phyloP scores from a whole-genome alignment of 2,888 invertebrate genomes.

The Nomada goodeniana region DNA sequence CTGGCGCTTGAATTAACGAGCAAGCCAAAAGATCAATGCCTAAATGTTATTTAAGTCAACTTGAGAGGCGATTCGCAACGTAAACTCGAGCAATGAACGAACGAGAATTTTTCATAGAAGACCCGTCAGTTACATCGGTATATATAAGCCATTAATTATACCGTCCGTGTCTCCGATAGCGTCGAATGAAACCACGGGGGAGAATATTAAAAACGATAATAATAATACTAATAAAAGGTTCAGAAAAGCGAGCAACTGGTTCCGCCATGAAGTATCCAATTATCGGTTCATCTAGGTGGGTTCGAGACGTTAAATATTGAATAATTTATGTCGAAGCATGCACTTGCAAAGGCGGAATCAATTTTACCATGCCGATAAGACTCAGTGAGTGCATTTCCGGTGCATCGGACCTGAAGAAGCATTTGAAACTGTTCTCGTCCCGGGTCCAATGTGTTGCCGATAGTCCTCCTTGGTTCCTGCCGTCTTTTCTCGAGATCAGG shows the following conservation, averaged over 20 bases:
- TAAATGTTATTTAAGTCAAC: too few species aligned
- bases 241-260: conserved; percentile 16
- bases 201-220: not conserved
- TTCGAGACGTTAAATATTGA: conserved; percentile 24
- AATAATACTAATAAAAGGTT: not conserved
- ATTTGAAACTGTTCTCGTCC: conserved; percentile 74
- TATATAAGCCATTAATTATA: too few species aligned
- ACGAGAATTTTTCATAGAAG: too few species aligned
- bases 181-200: too few species aligned
- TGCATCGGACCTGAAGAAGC: conserved; percentile 76
- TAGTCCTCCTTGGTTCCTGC: conserved; percentile 75
- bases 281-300: not conserved
- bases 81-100: too few species aligned
- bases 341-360: not conserved
- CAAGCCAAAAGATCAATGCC: too few species aligned
- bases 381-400: conserved; percentile 71
- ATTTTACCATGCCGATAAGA: conserved; percentile 78
- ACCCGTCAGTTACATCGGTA: too few species aligned
- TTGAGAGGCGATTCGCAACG: too few species aligned
- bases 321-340: not conserved
- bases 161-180: too few species aligned
- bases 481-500: conserved; percentile 80
- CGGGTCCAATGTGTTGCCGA: conserved; percentile 52
- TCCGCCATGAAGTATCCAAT: conserved; percentile 14
- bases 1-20: not conserved